Conservation (phyloP, 1,140 invertebrate species). For the Prorops nasuta region DNA sequence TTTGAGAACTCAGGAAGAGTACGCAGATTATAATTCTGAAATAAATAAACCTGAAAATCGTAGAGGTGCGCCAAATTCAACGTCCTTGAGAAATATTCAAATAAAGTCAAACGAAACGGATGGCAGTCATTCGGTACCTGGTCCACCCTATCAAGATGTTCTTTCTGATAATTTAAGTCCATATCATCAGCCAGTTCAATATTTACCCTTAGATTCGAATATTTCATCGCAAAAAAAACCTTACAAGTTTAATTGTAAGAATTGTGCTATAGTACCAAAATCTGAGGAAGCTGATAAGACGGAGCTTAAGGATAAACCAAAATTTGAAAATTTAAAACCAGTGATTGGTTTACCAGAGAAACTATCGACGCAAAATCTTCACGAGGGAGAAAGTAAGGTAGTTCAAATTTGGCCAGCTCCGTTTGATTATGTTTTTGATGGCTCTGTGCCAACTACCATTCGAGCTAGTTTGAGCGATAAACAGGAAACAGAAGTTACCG, state of each 20-base stretch:
- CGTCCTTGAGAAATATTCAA: too few relatives aligned
- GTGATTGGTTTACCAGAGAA: conserved; percentile 15
- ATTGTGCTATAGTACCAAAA: too few relatives aligned
- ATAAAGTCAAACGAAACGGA: neutral
- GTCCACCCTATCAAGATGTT: conserved; percentile 20
- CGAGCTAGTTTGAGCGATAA: too few relatives aligned
- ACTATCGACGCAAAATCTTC: conserved; percentile 20
- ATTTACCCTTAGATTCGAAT: too few relatives aligned
- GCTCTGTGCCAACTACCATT: conserved; percentile 20
- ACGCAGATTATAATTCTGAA: too few relatives aligned
- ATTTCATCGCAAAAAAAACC: too few relatives aligned
- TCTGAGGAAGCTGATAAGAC: neutral
- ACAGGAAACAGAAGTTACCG: too few relatives aligned
- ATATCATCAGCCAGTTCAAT: conserved; percentile 35
- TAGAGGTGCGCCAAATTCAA: neutral
- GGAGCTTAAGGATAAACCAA: neutral
- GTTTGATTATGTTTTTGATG: conserved; percentile 41
- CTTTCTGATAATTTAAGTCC: conserved; percentile 33
- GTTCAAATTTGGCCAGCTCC: conserved; percentile 37
- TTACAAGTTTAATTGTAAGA: too few relatives aligned
- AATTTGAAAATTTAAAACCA: conserved; percentile 13
- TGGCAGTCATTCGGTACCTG: neutral
- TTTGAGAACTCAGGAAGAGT: too few relatives aligned
- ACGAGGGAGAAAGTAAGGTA: conserved; percentile 35
- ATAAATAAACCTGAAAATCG: neutral